Evolutionary conservation across 2,113 vertebrate species (phyloP).

Genomic region (Sinocyclocheilus maitianheensis): DNA sequence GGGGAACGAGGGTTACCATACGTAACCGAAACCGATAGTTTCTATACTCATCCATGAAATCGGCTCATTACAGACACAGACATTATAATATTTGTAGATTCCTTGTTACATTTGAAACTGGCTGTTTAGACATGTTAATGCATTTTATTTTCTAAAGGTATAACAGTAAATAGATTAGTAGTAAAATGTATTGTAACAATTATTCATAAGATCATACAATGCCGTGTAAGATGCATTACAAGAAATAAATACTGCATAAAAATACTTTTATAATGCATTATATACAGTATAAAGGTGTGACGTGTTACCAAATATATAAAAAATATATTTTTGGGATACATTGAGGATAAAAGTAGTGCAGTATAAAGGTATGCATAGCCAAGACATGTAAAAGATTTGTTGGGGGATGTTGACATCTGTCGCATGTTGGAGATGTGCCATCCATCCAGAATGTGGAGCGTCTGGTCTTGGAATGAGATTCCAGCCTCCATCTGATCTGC

Average conservation of each 20-base stretch:
- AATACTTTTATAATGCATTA: too few relatives aligned
- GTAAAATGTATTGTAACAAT: too few relatives aligned
- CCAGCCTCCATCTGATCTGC: not conserved
- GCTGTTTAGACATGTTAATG: too few relatives aligned
- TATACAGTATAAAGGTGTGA: too few relatives aligned
- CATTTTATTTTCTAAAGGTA: not conserved
- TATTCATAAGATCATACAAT: too few relatives aligned
- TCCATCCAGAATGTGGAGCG: not conserved
- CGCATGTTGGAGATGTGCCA: not conserved
- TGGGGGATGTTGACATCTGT: slow-evolving; percentile 24
- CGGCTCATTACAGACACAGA: too few relatives aligned
- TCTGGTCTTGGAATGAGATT: slow-evolving; percentile 5
- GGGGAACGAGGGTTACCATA: too few relatives aligned
- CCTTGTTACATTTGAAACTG: not conserved
- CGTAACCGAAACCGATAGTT: too few relatives aligned
- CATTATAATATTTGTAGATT: not conserved
- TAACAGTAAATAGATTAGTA: not conserved
- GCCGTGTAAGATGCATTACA: too few relatives aligned
- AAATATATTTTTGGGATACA: not conserved
- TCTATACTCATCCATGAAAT: too few relatives aligned
- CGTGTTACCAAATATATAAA: too few relatives aligned
- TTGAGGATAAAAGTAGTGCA: not conserved
- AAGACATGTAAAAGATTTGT: slow-evolving; percentile 4
- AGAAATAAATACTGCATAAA: too few relatives aligned
- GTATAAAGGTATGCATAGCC: not conserved